These are phyloP conservation scores for Epinotia ramella DNA, from an alignment of 2,888 invertebrate species.

Conservation along the genomic window DNA sequence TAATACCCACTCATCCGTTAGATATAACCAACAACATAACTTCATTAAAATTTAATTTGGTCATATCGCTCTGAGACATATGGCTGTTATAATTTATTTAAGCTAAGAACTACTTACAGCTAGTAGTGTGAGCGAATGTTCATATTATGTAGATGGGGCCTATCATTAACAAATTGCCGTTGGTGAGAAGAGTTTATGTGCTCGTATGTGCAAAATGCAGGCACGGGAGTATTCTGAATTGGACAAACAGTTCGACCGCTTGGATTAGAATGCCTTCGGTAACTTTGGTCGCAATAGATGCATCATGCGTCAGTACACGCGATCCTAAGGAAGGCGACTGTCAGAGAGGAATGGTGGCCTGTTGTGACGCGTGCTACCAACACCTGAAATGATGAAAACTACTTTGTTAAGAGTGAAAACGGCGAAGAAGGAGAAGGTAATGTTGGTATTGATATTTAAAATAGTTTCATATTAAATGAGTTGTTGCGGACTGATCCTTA, in stretches of 20 bases:
- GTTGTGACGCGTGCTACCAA: too few relatives aligned
- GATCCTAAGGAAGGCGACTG: too few relatives aligned
- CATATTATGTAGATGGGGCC: constrained; percentile 65
- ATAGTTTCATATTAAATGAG: too few relatives aligned
- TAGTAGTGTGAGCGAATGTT: constrained; percentile 61
- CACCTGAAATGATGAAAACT: too few relatives aligned
- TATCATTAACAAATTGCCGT: constrained; percentile 80
- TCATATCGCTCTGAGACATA: constrained; percentile 10
- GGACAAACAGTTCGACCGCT: not conserved
- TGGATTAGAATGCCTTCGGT: not conserved
- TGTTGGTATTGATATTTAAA: too few relatives aligned
- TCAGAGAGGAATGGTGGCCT: too few relatives aligned
- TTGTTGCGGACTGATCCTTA: too few relatives aligned
- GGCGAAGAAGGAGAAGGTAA: too few relatives aligned
- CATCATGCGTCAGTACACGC: too few relatives aligned
- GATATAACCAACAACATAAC: not conserved
- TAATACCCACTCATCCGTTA: too few relatives aligned
- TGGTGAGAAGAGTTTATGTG: constrained; percentile 61
- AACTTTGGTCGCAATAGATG: too few relatives aligned
- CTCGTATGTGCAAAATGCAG: constrained; percentile 47
- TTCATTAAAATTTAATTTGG: constrained; percentile 32
- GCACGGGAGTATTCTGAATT: constrained; percentile 52
- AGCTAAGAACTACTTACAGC: constrained; percentile 39
- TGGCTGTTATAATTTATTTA: constrained; percentile 31
- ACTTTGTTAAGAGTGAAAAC: too few relatives aligned